Evolutionary conservation across 2,888 invertebrate species (phyloP), one percentile per base, ranked within the genome.

Genomic region (Metellina segmentata): DNA sequence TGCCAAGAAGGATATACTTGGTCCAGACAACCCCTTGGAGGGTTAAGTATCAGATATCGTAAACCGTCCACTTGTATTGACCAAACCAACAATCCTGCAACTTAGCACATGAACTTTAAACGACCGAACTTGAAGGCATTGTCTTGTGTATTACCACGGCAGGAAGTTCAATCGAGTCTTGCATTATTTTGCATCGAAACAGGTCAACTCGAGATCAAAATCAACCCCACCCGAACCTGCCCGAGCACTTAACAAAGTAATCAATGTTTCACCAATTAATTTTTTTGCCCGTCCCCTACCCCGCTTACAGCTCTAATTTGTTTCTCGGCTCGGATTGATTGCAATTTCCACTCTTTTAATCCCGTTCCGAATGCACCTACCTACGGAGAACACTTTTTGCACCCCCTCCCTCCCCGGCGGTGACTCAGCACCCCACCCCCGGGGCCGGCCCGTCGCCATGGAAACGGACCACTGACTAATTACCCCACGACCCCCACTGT

Each of bases 381-480:
- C 69, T 77, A 13, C 71, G 20, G 34, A 13, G 69, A 81, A 79
- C 72, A 72, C 72, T 88, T 87, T 81, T 20, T 52, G 51, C 79
- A 70, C 13, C 51, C 34, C 49, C 70, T 70, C 69, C 16, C 79
- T 20, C 79, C 71, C 52, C 78, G 49, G 19, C 34, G 16, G 74
- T 91, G 91, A 91, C 82, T 91, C 87, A 87, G 61, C 71, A 51
- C 82, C 81, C 92, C 77, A 74, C 34, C 92, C 92, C 92, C 82
- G 75, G 86, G 92, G 92, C 85, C 89, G n/a, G 85, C 16, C 19
- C 48, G 89, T 89, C 82, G 77, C 89, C 77, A 92, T 92, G 72
- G 81, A n/a, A 82, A 92, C 92, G 61, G 9, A 71, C 85, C 69
- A 83, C 81, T 89, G 92, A 89, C 92, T 92, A 92, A 92, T 92